A percentile compares a stretch with the other conserved stretches of the same genome.
Evolutionary conservation across 1,140 invertebrate genomes (phyloP).

Genomic region (Ladona fulva): DNA sequence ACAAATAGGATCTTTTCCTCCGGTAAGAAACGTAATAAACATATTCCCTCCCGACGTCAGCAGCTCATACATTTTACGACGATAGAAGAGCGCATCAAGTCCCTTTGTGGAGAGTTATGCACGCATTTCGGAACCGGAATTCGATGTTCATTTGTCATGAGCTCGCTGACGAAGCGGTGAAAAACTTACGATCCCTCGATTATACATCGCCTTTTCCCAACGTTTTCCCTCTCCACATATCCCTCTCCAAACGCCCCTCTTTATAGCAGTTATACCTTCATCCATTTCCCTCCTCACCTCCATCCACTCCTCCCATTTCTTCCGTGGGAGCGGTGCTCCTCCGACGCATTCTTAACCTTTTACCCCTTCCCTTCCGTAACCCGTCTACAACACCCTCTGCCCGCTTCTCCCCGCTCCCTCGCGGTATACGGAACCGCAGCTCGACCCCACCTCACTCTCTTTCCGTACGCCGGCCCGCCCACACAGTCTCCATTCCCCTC

Average conservation of each 20-base stretch:
- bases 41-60: too few relatives aligned
- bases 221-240: not conserved
- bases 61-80: too few relatives aligned
- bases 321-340: not conserved
- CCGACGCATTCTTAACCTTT: conserved; percentile 8
- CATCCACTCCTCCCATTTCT: not conserved
- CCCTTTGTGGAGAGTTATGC: not conserved
- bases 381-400: too few relatives aligned
- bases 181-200: not conserved
- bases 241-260: not conserved
- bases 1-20: too few relatives aligned
- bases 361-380: not conserved
- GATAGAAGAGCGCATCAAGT: too few relatives aligned
- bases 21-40: too few relatives aligned
- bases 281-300: not conserved
- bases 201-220: not conserved
- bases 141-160: conserved; percentile 1
- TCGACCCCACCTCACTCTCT: not conserved
- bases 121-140: not conserved
- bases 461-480: not conserved
- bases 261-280: conserved; percentile 6
- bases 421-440: too few relatives aligned
- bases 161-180: not conserved
- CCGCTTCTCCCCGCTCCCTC: too few relatives aligned
- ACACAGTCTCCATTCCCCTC: not conserved